These are phyloP conservation scores for Galaxias olidus DNA, from an alignment of 2,797 vertebrate genomes.

Conservation along the genomic window DNA sequence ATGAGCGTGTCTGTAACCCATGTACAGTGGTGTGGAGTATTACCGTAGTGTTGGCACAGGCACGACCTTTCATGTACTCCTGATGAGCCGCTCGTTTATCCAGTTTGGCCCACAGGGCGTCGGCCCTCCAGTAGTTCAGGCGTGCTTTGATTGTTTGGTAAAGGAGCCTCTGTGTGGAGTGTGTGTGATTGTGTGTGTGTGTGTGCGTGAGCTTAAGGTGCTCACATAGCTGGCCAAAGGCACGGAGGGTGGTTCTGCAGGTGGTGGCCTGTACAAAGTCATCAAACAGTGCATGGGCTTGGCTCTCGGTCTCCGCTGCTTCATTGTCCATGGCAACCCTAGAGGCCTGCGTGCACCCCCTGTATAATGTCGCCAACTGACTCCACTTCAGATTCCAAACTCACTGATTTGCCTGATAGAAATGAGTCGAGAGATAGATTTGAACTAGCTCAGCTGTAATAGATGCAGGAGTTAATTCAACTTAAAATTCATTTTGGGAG, in stretches of 20 bases:
- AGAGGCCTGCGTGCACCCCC: constrained; percentile 20
- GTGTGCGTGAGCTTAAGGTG: constrained; percentile 80
- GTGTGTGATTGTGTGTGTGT: constrained; percentile 44
- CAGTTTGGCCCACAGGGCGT: constrained; percentile 92
- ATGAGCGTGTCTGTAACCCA: too few relatives aligned
- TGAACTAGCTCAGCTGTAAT: too few relatives aligned
- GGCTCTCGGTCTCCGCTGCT: constrained; percentile 65
- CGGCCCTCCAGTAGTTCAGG: constrained; percentile 95
- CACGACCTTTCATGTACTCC: constrained; percentile 86
- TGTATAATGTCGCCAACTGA: constrained; percentile 34
- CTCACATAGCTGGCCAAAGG: constrained; percentile 90
- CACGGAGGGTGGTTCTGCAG: constrained; percentile 85
- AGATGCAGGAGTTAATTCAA: too few relatives aligned
- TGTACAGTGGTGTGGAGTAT: neutral
- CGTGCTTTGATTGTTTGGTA: constrained; percentile 88
- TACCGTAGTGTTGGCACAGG: constrained; percentile 87
- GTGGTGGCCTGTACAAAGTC: constrained; percentile 90
- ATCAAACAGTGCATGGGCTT: constrained; percentile 87
- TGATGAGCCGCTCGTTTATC: constrained; percentile 88
- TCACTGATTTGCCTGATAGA: constrained; percentile 5
- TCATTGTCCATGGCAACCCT: constrained; percentile 61
- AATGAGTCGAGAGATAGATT: neutral
- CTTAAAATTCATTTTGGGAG: too few relatives aligned
- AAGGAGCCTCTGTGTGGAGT: constrained; percentile 65
- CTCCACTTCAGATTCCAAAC: constrained; percentile 31